Base-by-base conservation (phyloP, 2,797 vertebrate genomes). In the Micromesistius poutassou region DNA sequence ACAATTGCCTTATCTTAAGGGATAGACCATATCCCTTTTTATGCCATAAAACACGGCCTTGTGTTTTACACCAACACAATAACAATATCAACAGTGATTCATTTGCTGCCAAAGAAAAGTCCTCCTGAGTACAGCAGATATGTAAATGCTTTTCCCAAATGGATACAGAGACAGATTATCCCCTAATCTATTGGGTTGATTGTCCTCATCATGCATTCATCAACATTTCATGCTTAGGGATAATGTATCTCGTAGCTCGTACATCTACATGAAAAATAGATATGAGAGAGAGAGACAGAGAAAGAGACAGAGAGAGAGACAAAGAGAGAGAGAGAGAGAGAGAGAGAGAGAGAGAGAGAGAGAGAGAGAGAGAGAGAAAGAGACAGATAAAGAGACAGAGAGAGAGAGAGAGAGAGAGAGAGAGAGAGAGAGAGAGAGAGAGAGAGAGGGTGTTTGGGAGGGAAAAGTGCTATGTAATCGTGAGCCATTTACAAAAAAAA, bases 281-380 rank as follows among this genome's bases (percentile, higher is more conserved):
- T 42, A 3, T 28, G n/a, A 78, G 36, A 71, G 66, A 42, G 8
- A 71, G 66, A 71, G n/a, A 75, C 28, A 75, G 36, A 10, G 74
- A 79, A 16, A 80, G 13, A 72, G 13, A 75, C 66, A 74, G 22
- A 46, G 55, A 80, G 68, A 71, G 40, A 19, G 31, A 66, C 16
- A 66, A 22, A 62, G 74, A 62, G 74, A 62, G 74, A n/a, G 31
- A 66, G 31, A 42, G 75, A 42, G 33, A 31, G 33, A 19, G 35
- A 46, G 14, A n/a, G 22, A n/a, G 9, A 33, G 70, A 13, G 19
- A 30, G 68, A 71, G 36, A 36, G 62, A 36, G 36, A 76, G 70
- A 55, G 66, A 76, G 38, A n/a, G n/a, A 50, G 36, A 46, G 30
- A 72, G 70, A 77, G 25, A 46, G 30, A 72, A 28, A 72, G 25